These are phyloP conservation scores for Brenthis ino DNA, from an alignment of 2,888 invertebrate genomes.

Conservation along the genomic window DNA sequence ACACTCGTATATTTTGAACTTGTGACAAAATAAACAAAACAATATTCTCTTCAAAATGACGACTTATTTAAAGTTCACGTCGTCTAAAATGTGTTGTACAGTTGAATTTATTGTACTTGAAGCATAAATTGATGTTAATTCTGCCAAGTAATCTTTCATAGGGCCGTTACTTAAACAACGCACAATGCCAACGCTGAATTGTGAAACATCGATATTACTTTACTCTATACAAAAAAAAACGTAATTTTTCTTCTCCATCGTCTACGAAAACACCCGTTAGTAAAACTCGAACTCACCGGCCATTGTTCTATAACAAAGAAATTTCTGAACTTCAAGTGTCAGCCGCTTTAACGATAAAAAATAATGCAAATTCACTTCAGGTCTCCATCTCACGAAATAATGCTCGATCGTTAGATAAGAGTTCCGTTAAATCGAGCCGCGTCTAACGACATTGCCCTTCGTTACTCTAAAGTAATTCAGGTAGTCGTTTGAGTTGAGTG, in stretches of 20 bases:
- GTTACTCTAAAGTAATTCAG: slow-evolving; percentile 63
- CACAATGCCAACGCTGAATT: slow-evolving; percentile 12
- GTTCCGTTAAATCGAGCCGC: slow-evolving; percentile 72
- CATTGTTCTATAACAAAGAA: slow-evolving; percentile 72
- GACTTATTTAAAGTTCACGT: too few species aligned
- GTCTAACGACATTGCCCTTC: slow-evolving; percentile 49
- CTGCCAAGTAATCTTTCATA: neutral
- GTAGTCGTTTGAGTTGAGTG: slow-evolving; percentile 67
- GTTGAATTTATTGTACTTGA: too few species aligned
- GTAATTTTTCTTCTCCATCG: slow-evolving; percentile 1
- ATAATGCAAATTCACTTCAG: slow-evolving; percentile 40
- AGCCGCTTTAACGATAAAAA: slow-evolving; percentile 41
- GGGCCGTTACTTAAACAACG: neutral
- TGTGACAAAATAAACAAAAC: too few species aligned
- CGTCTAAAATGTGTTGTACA: too few species aligned
- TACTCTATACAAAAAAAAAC: neutral
- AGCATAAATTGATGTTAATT: too few species aligned
- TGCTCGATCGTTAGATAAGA: slow-evolving; percentile 70
- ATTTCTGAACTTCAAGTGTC: slow-evolving; percentile 62
- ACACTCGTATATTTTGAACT: too few species aligned
- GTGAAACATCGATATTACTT: slow-evolving; percentile 2
- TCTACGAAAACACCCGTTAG: slow-evolving; percentile 4
- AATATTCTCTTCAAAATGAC: too few species aligned
- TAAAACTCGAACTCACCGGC: slow-evolving; percentile 62
- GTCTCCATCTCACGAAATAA: slow-evolving; percentile 57